phyloP scores from a whole-genome alignment of 1,140 invertebrate species.

The Cherax destructor region DNA sequence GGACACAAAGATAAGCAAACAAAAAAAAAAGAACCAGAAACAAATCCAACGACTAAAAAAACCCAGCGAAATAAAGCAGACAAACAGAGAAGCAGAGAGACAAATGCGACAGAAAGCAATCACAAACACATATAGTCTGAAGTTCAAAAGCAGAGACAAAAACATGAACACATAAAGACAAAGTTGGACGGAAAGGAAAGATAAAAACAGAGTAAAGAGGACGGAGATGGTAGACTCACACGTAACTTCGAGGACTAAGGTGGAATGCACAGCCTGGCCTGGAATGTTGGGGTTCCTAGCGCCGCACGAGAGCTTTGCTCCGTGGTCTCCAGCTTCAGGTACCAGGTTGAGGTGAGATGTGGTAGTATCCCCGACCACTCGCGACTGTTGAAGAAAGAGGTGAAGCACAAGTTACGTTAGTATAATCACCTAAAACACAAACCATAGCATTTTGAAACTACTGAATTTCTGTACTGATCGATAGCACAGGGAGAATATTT shows the following conservation, averaged over 20 bases:
- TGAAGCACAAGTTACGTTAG: no score
- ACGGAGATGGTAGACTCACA: conserved; percentile 25
- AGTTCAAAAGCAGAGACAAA: neutral
- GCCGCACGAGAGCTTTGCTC: conserved; percentile 49
- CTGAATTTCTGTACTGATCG: no score
- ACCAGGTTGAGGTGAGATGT: conserved; percentile 19
- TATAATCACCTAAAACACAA: no score
- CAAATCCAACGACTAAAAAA: no score
- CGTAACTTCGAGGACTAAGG: conserved; percentile 44
- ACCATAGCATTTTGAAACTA: no score
- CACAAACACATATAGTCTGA: no score
- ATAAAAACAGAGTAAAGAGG: neutral
- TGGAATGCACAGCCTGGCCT: conserved; percentile 14
- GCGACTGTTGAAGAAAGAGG: conserved; percentile 17
- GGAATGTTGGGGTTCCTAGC: conserved; percentile 52
- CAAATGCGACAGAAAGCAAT: no score
- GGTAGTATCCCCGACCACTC: conserved; percentile 36
- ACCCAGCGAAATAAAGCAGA: no score
- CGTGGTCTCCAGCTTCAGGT: conserved; percentile 54
- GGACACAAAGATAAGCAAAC: neutral
- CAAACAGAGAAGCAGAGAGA: no score
- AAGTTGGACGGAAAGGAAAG: neutral
- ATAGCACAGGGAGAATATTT: no score
- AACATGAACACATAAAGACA: no score
- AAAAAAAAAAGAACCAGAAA: no score